Base-by-base conservation (phyloP, 2,888 invertebrate species). In the Athalia cordata region DNA sequence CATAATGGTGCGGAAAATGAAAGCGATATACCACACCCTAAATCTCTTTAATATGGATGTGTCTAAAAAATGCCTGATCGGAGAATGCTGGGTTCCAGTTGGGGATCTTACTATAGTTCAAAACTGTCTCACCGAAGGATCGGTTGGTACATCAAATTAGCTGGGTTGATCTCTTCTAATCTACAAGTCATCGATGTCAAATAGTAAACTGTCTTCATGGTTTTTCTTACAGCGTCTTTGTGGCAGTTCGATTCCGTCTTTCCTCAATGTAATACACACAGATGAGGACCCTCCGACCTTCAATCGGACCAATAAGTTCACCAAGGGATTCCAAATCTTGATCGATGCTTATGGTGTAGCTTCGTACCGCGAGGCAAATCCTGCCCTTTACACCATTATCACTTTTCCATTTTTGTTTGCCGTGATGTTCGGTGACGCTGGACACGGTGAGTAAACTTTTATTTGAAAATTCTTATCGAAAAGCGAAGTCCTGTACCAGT, bases 401-500 rank as follows among this genome's bases (percentile, higher is more conserved):
- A 98, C 99, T 6, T 99, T 99, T 91, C 99, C 99, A 78, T 99
- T 99, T 92, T 92, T 99, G 87, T 99, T 99, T 91, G 97, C 98
- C 83, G 96, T 99, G 83, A 99, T 99, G 99, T 99, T 99, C 92
- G 98, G 99, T n/a, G 99, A 99, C 92, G 92, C 96, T 80, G 99
- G 99, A 0, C 99, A 99, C 90, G 99, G 99, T 78, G 91, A 80
- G 80, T 61, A 3, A 47, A 29, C 29, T 29, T 29, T 29, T 29
- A 29, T 29, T 29, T 29, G 1, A 29, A 29, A 29, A 2, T 29
- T 29, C 29, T 29, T 0, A 29, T 29, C 29, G 29, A 29, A 29
- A 29, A 29, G 29, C 29, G 29, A 29, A 55, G n/a, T n/a, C 6
- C 55, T 4, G n/a, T 29, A 2, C 29, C 1, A 29, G 29, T 29